Evolutionary conservation across 2,888 invertebrate genomes (phyloP).

Genomic region (Cloeon dipterum): DNA sequence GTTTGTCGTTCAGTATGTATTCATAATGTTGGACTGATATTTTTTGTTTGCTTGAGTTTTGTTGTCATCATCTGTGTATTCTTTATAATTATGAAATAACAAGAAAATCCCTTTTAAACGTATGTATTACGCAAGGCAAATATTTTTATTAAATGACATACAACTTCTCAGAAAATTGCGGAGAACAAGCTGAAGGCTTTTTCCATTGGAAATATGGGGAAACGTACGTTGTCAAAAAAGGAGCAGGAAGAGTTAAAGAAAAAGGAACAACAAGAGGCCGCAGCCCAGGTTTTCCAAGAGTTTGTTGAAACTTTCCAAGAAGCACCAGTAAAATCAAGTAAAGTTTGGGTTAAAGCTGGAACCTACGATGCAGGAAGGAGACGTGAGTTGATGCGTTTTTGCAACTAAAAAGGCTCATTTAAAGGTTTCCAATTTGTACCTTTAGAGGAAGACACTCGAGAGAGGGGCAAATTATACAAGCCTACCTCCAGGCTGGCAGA

Average conservation of each 20-base stretch:
- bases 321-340: conserved; percentile 47
- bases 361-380: conserved; percentile 87
- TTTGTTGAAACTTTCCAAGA: conserved; percentile 96
- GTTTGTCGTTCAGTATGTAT: no score
- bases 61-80: no score
- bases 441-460: conserved; percentile 65
- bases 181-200: conserved; percentile 57
- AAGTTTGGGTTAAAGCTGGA: conserved; percentile 95
- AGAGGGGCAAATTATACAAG: conserved; percentile 80
- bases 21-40: no score
- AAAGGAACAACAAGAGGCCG: conserved; percentile 74
- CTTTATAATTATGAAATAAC: no score
- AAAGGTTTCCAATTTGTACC: conserved; percentile 6
- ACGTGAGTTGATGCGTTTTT: conserved; percentile 34
- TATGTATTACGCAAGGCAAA: no score
- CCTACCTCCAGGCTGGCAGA: conserved; percentile 57
- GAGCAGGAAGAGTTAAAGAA: conserved; percentile 64
- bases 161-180: conserved; percentile 26
- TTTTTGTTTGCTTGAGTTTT: no score
- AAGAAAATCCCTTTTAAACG: no score
- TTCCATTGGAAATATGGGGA: conserved; percentile 48
- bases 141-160: not conserved
- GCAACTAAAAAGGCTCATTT: conserved; percentile 3
- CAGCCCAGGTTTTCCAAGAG: conserved; percentile 84
- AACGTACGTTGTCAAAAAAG: conserved; percentile 50